Evolutionary conservation across 2,113 vertebrate genomes (phyloP).

Genomic region (Manacus vitellinus): DNA sequence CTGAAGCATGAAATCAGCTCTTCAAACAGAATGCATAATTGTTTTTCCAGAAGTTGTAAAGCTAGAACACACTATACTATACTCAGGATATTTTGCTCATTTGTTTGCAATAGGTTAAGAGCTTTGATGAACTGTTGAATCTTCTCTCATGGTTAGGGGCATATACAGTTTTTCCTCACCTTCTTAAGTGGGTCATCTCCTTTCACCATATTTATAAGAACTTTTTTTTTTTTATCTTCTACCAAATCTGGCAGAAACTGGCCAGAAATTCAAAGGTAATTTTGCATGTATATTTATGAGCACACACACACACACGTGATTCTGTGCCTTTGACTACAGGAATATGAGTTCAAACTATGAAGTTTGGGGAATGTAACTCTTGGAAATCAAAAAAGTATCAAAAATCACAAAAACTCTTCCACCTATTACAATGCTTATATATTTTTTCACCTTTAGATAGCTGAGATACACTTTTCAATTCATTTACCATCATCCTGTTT

Average conservation of each 20-base stretch:
- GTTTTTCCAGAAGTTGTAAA: neutral
- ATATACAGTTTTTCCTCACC: neutral
- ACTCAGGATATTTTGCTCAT: neutral
- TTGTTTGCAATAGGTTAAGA: neutral
- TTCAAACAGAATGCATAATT: neutral
- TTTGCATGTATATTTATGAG: rapidly evolving
- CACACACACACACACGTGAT: neutral
- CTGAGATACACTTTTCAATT: neutral
- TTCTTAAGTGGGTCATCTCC: neutral
- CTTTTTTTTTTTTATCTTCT: neutral
- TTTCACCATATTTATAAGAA: neutral
- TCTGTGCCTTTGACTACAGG: neutral
- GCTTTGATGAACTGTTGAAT: neutral
- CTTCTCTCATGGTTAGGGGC: neutral
- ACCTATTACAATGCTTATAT: neutral
- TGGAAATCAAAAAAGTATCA: neutral
- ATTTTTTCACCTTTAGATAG: neutral
- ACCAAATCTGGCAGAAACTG: neutral
- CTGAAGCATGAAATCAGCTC: neutral
- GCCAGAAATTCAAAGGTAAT: neutral
- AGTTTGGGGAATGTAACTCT: neutral
- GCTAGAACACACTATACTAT: neutral
- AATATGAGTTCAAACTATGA: neutral
- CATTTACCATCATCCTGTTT: neutral
- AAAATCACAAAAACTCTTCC: neutral